A percentile compares a stretch with the other conserved stretches of the same genome.
These are phyloP conservation scores for Pseudomyrmex gracilis DNA, from an alignment of 1,140 invertebrate species.

Conservation along the genomic window DNA sequence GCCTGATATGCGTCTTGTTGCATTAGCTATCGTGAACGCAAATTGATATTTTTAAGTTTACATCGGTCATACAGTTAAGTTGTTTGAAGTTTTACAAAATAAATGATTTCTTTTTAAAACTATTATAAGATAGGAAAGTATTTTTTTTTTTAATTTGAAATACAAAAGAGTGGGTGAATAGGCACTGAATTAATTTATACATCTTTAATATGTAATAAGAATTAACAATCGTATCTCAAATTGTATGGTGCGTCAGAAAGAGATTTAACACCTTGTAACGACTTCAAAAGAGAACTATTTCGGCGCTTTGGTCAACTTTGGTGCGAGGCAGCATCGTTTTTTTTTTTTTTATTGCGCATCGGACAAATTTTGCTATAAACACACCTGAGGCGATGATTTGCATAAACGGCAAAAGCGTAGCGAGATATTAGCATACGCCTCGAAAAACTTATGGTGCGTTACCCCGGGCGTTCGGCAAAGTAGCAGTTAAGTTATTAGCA, in stretches of 20 bases:
- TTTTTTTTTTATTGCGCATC: conserved; percentile 44
- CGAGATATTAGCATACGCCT: conserved; percentile 29
- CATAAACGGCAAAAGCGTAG: conserved; percentile 53
- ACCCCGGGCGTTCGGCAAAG: conserved; percentile 33
- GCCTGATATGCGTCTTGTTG: too few species aligned
- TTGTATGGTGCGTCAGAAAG: not conserved
- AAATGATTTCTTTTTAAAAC: too few species aligned
- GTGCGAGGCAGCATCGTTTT: not conserved
- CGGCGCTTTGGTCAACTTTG: conserved; percentile 13
- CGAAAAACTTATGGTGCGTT: conserved; percentile 40
- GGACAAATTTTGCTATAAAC: conserved; percentile 41
- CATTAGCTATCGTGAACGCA: too few species aligned
- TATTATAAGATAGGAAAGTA: too few species aligned
- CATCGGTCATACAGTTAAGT: too few species aligned
- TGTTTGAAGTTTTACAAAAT: too few species aligned
- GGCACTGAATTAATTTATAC: too few species aligned
- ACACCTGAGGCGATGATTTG: conserved; percentile 37
- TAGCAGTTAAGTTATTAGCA: conserved; percentile 64
- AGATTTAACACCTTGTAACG: conserved; percentile 41
- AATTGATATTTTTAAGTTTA: too few species aligned
- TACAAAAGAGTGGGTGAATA: too few species aligned
- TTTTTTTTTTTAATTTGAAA: too few species aligned
- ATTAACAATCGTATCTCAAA: not conserved
- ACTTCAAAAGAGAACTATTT: not conserved
- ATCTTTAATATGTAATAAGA: too few species aligned